These are phyloP conservation scores for Gallinago solitaria DNA, from an alignment of 2,797 vertebrate genomes.

Conservation along the genomic window DNA sequence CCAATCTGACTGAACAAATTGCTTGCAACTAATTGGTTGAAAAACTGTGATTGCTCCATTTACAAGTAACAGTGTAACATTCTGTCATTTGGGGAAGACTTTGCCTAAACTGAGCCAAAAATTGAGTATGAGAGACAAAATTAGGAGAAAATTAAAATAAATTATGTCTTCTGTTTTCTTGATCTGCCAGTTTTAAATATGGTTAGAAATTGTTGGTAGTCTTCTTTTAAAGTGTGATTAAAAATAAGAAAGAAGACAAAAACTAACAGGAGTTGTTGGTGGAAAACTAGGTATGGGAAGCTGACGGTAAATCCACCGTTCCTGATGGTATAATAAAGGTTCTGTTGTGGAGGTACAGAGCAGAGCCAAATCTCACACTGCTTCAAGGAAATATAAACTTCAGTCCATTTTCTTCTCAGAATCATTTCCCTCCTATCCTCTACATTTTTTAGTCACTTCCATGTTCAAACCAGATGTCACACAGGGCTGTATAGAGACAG, in stretches of 20 bases:
- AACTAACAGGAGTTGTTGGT: neutral
- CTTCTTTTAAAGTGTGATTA: neutral
- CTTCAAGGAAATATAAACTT: constrained; percentile 36
- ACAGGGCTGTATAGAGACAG: neutral
- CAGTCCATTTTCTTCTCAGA: constrained; percentile 8
- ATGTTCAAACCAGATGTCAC: neutral
- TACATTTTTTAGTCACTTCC: constrained; percentile 4
- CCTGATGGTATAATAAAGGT: neutral
- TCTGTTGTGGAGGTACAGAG: neutral
- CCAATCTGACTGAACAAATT: neutral
- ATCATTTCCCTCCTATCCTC: neutral
- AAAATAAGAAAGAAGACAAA: neutral
- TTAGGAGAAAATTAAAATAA: neutral
- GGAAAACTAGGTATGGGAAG: neutral
- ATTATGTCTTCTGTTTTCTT: neutral
- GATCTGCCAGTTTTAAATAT: neutral
- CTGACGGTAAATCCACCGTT: neutral
- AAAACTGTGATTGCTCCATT: neutral
- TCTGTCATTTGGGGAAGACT: neutral
- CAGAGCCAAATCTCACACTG: neutral
- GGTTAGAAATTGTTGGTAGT: neutral
- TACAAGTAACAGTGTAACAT: neutral
- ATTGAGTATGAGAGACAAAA: neutral
- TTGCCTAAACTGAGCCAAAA: neutral
- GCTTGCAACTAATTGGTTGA: neutral